Evolutionary conservation across 2,888 invertebrate genomes (phyloP).

Genomic region (Lasioglossum marginatum): DNA sequence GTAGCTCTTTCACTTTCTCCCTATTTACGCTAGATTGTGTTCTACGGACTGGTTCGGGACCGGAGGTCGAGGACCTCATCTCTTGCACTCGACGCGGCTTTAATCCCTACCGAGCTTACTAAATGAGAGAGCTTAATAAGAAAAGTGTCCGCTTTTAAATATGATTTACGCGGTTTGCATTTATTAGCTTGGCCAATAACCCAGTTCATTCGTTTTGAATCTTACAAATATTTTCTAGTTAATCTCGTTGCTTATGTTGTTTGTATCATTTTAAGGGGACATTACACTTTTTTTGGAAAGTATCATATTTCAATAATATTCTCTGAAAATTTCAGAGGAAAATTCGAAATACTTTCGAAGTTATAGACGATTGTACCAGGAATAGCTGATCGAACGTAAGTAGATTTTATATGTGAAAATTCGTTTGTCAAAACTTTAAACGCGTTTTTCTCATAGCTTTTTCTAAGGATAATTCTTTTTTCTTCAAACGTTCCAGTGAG

Average conservation of each 20-base stretch:
- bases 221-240: neutral
- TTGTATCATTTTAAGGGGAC: neutral
- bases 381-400: too few species aligned
- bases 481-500: too few species aligned
- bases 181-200: neutral
- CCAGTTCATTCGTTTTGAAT: neutral
- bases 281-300: too few species aligned
- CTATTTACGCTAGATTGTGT: neutral
- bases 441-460: too few species aligned
- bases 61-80: neutral
- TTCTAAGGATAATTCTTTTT: too few species aligned
- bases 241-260: neutral
- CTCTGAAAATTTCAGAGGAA: too few species aligned
- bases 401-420: too few species aligned
- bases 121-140: neutral
- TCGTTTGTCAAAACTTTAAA: too few species aligned
- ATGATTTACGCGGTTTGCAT: neutral
- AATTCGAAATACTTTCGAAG: too few species aligned
- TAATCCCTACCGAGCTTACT: neutral
- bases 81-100: neutral
- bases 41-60: neutral
- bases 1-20: neutral
- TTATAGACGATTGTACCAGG: too few species aligned
- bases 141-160: neutral
- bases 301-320: too few species aligned